Percentiles rank a stretch among this genome's conserved stretches.
These are phyloP conservation scores for Girardinus metallicus DNA, from an alignment of 2,797 vertebrate species.

Conservation along the genomic window DNA sequence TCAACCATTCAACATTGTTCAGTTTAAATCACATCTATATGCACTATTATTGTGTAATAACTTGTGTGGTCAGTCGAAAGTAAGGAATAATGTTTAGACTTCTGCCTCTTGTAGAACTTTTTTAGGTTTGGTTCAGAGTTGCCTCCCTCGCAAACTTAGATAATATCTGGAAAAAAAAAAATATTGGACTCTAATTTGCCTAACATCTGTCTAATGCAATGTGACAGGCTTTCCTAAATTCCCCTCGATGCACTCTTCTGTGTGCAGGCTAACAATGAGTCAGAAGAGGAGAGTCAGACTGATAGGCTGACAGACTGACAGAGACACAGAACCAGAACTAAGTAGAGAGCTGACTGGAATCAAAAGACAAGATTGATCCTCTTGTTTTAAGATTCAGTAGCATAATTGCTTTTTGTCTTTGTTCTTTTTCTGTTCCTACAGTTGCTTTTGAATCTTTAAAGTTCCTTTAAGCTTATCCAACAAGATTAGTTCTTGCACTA, in stretches of 20 bases:
- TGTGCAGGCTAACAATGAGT: background rate
- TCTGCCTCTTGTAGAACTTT: background rate
- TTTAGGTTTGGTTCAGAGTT: background rate
- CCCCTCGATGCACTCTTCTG: background rate
- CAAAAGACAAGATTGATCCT: background rate
- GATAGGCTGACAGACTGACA: background rate
- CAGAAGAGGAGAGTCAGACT: background rate
- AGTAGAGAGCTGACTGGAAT: background rate
- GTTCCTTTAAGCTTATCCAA: background rate
- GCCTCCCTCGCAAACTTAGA: background rate
- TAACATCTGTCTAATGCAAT: background rate
- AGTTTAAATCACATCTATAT: no score
- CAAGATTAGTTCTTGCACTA: background rate
- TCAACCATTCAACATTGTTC: no score
- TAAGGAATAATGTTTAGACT: background rate
- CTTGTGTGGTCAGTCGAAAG: no score
- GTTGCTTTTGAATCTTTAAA: slow-evolving; percentile 1
- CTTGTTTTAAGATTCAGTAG: background rate
- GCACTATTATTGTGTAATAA: no score
- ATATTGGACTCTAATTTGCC: background rate
- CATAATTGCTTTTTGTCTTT: background rate
- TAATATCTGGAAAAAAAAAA: background rate
- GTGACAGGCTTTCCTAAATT: background rate
- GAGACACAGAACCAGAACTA: slow-evolving; percentile 11
- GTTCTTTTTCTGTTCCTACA: background rate